Evolutionary conservation across 2,113 vertebrate genomes (phyloP).

Genomic region (Sminthopsis crassicaudata): DNA sequence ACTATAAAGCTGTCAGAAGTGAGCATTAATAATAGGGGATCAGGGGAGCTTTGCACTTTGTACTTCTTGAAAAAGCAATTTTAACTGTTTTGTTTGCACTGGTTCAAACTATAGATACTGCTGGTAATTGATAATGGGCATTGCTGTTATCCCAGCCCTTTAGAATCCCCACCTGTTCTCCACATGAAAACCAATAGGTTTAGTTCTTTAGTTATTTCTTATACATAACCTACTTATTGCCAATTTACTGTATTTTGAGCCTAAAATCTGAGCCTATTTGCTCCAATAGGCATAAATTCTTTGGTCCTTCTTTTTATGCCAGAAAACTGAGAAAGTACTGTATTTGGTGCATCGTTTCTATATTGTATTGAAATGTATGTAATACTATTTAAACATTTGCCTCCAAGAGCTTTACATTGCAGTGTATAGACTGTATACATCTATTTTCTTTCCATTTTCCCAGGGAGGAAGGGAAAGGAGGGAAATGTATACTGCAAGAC

Average conservation of each 20-base stretch:
- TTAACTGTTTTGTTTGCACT: conserved; percentile 87
- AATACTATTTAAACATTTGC: conserved; percentile 76
- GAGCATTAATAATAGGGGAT: conserved; percentile 75
- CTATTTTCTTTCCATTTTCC: conserved; percentile 55
- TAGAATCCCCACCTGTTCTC: conserved; percentile 80
- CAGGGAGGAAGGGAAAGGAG: conserved; percentile 19
- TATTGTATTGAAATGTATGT: conserved; percentile 68
- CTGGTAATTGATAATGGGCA: conserved; percentile 83
- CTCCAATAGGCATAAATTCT: conserved; percentile 77
- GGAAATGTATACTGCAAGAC: conserved; percentile 21
- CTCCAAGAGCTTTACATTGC: conserved; percentile 79
- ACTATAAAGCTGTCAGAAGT: conserved; percentile 79
- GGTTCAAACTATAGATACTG: conserved; percentile 83
- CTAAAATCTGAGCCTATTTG: conserved; percentile 86
- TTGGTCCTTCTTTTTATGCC: conserved; percentile 69
- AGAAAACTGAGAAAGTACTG: conserved; percentile 84
- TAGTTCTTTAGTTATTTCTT: conserved; percentile 68
- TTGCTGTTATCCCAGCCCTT: conserved; percentile 85
- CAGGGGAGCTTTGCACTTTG: conserved; percentile 85
- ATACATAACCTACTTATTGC: conserved; percentile 77
- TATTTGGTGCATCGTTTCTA: conserved; percentile 79
- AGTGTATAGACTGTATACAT: conserved; percentile 35
- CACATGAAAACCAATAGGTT: conserved; percentile 80
- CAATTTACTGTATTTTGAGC: conserved; percentile 86
- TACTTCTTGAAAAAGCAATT: conserved; percentile 84